Evolutionary conservation across 2,888 invertebrate genomes (phyloP).

Genomic region (Conomelus anceps): DNA sequence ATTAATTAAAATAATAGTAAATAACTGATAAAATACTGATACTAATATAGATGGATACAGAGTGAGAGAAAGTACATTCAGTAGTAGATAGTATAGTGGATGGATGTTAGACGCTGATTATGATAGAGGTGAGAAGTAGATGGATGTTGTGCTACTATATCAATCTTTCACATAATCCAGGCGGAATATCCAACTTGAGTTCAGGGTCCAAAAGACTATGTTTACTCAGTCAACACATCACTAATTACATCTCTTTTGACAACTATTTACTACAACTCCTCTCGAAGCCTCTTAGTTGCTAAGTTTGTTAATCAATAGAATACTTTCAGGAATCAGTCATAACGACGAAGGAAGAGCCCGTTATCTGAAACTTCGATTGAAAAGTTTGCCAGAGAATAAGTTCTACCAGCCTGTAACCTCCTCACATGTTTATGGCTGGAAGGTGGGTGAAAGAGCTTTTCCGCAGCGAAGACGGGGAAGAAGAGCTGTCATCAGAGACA

Average conservation of each 20-base stretch:
- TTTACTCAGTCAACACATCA: background rate
- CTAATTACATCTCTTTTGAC: background rate
- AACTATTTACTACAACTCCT: no score
- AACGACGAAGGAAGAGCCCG: conserved; percentile 29
- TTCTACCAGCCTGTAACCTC: conserved; percentile 25
- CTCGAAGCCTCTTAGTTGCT: background rate
- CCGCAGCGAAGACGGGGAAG: conserved; percentile 7
- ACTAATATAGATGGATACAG: no score
- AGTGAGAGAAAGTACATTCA: no score
- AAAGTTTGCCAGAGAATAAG: conserved; percentile 23
- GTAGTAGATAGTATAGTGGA: no score
- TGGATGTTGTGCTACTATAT: no score
- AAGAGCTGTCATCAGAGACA: conserved; percentile 6
- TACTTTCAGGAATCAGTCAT: conserved; percentile 29
- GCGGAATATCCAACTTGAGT: no score
- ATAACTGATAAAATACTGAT: no score
- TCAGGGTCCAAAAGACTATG: no score
- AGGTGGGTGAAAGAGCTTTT: conserved; percentile 23
- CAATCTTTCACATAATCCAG: no score
- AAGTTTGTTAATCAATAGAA: background rate
- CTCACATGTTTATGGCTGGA: conserved; percentile 30
- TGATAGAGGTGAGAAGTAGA: no score
- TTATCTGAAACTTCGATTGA: conserved; percentile 27
- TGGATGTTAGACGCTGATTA: no score
- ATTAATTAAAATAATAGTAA: no score